Evolutionary conservation across 2,113 vertebrate species (phyloP).

Genomic region (Strigops habroptila): DNA sequence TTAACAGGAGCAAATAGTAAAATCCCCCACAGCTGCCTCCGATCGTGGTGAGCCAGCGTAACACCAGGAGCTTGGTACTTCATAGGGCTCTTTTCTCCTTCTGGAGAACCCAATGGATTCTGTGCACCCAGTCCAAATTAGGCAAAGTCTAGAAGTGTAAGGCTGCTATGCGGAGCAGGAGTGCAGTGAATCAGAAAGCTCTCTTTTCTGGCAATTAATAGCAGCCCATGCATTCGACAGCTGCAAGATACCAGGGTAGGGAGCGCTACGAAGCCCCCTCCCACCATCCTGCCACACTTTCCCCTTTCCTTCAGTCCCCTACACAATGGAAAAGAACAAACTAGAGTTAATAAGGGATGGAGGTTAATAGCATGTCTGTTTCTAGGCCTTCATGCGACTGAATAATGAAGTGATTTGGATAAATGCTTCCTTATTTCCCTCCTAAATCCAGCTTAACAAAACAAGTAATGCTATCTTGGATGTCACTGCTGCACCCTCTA

Average conservation of each 20-base stretch:
- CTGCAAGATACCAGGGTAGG: fast-evolving
- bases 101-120: not conserved
- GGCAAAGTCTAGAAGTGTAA: not conserved
- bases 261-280: fast-evolving
- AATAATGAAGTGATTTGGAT: not conserved
- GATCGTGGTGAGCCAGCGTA: fast-evolving
- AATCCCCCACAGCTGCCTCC: not conserved
- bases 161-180: not conserved
- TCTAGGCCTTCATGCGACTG: not conserved
- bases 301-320: not conserved
- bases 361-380: not conserved
- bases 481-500: not conserved
- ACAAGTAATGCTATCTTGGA: not conserved
- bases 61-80: not conserved
- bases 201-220: not conserved
- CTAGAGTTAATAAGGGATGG: not conserved
- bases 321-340: not conserved
- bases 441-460: not conserved
- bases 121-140: not conserved
- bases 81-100: not conserved
- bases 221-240: not conserved
- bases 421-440: not conserved
- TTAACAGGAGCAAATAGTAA: not conserved
- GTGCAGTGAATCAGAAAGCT: not conserved
- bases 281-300: not conserved